These are phyloP conservation scores for Ommatoiulus sabulosus DNA, from an alignment of 2,888 invertebrate genomes.

Conservation along the genomic window DNA sequence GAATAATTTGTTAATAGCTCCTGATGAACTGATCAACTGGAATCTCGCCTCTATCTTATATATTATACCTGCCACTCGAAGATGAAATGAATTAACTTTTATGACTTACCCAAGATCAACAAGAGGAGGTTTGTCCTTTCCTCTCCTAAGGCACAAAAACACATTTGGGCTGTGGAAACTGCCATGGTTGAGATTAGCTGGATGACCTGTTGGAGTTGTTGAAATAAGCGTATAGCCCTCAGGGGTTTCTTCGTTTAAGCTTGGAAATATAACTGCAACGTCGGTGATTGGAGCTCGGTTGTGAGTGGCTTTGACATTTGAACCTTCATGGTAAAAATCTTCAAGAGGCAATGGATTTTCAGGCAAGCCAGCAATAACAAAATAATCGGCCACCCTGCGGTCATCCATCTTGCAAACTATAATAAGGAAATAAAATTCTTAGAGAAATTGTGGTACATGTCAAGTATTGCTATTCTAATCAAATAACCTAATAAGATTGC, in stretches of 20 bases:
- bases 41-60: too few species aligned
- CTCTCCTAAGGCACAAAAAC: slow-evolving; percentile 90
- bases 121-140: slow-evolving; percentile 94
- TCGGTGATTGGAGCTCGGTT: slow-evolving; percentile 95
- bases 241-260: slow-evolving; percentile 86
- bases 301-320: slow-evolving; percentile 82
- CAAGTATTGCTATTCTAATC: background rate
- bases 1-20: too few species aligned
- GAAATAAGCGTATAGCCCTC: slow-evolving; percentile 80
- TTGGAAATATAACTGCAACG: slow-evolving; percentile 90
- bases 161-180: slow-evolving; percentile 93
- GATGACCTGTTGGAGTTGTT: slow-evolving; percentile 84
- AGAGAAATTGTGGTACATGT: background rate
- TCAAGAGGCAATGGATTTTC: slow-evolving; percentile 79
- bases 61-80: too few species aligned
- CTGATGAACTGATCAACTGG: too few species aligned
- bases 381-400: slow-evolving; percentile 90
- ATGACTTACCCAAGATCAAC: slow-evolving; percentile 91
- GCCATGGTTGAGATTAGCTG: slow-evolving; percentile 97
- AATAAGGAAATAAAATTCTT: background rate
- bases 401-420: slow-evolving; percentile 61
- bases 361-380: slow-evolving; percentile 96
- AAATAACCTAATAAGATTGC: background rate
- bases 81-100: too few species aligned
- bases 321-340: slow-evolving; percentile 80